A percentile compares a stretch with the other conserved stretches of the same genome.
These are phyloP conservation scores for Tichodroma muraria DNA, from an alignment of 2,113 vertebrate species.

Conservation along the genomic window DNA sequence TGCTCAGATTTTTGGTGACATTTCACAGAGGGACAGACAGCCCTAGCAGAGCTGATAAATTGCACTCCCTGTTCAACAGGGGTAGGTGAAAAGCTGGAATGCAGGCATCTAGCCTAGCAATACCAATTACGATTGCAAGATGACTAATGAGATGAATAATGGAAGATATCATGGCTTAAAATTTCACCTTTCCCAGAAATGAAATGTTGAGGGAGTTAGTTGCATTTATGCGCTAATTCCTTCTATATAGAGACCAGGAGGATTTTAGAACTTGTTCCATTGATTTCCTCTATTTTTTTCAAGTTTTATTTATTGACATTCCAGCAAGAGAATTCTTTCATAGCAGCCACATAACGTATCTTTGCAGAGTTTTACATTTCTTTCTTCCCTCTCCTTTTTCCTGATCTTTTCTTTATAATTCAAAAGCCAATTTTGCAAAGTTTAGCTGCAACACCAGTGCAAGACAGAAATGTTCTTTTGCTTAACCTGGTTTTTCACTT, in stretches of 20 bases:
- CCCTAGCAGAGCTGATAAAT: not conserved
- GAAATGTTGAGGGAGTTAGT: not conserved
- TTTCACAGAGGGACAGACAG: not conserved
- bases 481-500: not conserved
- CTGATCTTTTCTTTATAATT: not conserved
- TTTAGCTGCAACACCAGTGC: not conserved
- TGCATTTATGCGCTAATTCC: not conserved
- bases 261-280: not conserved
- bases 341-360: not conserved
- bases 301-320: not conserved
- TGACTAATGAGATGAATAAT: slow-evolving; percentile 10
- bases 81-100: not conserved
- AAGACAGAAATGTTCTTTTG: not conserved
- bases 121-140: not conserved
- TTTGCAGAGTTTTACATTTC: not conserved
- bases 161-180: not conserved
- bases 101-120: not conserved
- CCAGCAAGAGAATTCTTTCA: not conserved
- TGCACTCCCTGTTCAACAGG: not conserved
- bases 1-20: not conserved
- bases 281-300: not conserved
- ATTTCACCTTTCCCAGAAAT: slow-evolving; percentile 6
- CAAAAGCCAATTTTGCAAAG: not conserved
- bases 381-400: not conserved
- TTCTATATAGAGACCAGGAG: not conserved